phyloP scores from a whole-genome alignment of 1,140 invertebrate species.

The Calephelis nemesis region DNA sequence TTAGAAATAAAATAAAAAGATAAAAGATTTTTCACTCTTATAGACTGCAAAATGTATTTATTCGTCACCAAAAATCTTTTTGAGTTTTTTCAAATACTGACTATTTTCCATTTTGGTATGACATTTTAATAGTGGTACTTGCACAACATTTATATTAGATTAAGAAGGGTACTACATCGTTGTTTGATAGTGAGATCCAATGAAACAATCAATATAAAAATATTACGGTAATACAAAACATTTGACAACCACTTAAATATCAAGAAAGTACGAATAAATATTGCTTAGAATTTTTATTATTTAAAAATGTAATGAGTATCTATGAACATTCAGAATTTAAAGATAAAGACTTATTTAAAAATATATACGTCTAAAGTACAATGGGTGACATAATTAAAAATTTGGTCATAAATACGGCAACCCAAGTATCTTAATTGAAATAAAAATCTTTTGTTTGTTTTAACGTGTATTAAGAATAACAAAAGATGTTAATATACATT shows the following conservation, averaged over 20 bases:
- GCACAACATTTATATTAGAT: not conserved
- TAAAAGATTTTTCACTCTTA: too few species aligned
- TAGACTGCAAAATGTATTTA: too few species aligned
- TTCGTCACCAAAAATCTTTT: too few species aligned
- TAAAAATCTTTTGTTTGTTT: not conserved
- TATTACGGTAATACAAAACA: slow-evolving; percentile 28
- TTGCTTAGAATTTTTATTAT: slow-evolving; percentile 59
- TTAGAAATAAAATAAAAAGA: too few species aligned
- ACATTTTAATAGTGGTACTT: not conserved
- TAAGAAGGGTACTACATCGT: slow-evolving; percentile 32
- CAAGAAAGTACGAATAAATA: slow-evolving; percentile 43
- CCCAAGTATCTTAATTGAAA: not conserved
- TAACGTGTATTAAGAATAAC: too few species aligned
- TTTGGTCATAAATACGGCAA: not conserved
- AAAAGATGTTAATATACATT: too few species aligned
- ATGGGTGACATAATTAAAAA: not conserved
- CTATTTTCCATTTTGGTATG: not conserved
- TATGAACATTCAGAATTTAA: slow-evolving; percentile 26
- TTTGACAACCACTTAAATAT: slow-evolving; percentile 22
- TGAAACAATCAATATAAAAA: slow-evolving; percentile 10
- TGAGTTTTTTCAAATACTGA: not conserved
- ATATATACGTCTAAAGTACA: slow-evolving; percentile 1
- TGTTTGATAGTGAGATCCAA: slow-evolving; percentile 39
- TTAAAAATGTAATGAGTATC: slow-evolving; percentile 34
- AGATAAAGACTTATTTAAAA: slow-evolving; percentile 22